phyloP scores from a whole-genome alignment of 92 coral and sea anemone species.

The Porites rus region DNA sequence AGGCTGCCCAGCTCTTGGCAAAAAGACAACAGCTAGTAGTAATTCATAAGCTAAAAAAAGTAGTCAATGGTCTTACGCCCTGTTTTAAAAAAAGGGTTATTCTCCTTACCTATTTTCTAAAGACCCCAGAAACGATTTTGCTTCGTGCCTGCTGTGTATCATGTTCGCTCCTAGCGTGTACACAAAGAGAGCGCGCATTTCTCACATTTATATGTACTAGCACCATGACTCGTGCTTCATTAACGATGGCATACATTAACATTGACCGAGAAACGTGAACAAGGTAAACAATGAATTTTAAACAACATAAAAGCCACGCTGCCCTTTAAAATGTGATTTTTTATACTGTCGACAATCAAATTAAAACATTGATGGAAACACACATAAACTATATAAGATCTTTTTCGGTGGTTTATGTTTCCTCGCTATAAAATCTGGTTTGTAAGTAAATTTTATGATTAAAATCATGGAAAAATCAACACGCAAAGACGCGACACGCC shows the following conservation, averaged over 20 bases:
- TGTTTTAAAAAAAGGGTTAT: no score
- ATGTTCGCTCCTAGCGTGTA: not conserved
- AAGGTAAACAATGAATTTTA: slow-evolving; percentile 32
- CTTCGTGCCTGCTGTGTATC: not conserved
- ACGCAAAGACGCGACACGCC: not conserved
- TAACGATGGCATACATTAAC: slow-evolving; percentile 47
- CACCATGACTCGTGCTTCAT: not conserved
- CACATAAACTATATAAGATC: no score
- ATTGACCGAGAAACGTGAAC: slow-evolving; percentile 35
- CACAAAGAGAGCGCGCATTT: not conserved
- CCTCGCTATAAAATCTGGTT: no score
- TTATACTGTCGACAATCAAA: not conserved
- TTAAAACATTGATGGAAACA: not conserved
- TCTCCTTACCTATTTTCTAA: not conserved
- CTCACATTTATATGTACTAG: not conserved
- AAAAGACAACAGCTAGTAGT: no score
- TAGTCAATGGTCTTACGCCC: no score
- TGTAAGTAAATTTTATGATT: not conserved
- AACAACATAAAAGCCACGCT: not conserved
- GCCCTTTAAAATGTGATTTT: slow-evolving; percentile 3
- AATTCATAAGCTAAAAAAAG: no score
- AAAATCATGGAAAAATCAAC: not conserved
- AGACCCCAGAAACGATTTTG: not conserved
- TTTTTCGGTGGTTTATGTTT: no score
- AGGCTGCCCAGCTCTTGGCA: no score